Base-by-base conservation (phyloP, 2,888 invertebrate species). In the Tineola bisselliella region DNA sequence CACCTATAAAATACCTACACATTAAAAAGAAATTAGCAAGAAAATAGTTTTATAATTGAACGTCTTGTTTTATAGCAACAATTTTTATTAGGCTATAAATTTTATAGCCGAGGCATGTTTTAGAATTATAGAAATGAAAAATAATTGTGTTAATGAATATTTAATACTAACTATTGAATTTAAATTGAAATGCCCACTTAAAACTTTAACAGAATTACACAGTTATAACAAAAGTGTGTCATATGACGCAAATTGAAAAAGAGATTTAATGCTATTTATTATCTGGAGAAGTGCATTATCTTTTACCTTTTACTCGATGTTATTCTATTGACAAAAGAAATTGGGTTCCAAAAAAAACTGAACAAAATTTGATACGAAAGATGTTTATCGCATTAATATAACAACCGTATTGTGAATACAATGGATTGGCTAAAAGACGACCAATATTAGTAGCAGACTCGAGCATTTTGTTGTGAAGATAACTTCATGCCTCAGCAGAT, bases 361-460 rank as follows among this genome's bases (percentile, higher is more conserved):
- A 79, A 74, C 74, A 67, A 69, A 76, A 77, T 71, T 69, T 71
- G 72, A 72, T 77, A 76, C 77, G 64, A 66, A 72, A 81, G 86
- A 87, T 87, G 79, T 86, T 83, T 87, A 87, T 87, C 87, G 86
- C 81, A 84, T 87, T 86, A 86, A 84, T 86, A 84, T 86, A 84
- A 84, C 84, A 83, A 77, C 71, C 56, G 83, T 79, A 84, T 86
- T 87, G 84, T 81, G 84, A 82, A 81, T 76, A 87, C 86, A 87
- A 87, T 86, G 77, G 84, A 70, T 68, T 76, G 83, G 83, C 79
- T 84, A 80, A 77, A 56, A 80, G 80, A 48, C 48, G 81, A 76
- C 81, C 84, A 86, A 84, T 84, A 81, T 84, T 82, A 82, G 75
- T 78, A 82, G 75, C 76, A 78, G 76, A 70, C 75, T 73, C 72